phyloP scores from a whole-genome alignment of 1,140 invertebrate genomes.

The Cryptotermes secundus region DNA sequence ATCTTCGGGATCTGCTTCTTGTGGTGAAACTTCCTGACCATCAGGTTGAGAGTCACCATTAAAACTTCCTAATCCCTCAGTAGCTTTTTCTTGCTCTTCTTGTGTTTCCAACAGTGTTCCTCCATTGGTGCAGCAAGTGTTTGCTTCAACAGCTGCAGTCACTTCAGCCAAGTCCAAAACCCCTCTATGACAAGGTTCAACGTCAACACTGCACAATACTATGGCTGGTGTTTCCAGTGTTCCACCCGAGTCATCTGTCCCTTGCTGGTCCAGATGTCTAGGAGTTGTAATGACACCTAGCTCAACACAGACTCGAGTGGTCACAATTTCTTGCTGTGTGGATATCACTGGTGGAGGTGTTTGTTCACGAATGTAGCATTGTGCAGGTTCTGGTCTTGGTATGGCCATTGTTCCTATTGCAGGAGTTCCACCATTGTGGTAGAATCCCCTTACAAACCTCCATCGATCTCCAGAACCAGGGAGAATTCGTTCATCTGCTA shows the following conservation, averaged over 20 bases:
- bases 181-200: constrained; percentile 39
- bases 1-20: neutral
- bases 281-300: constrained; percentile 37
- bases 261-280: neutral
- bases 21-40: neutral
- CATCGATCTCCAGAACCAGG: neutral
- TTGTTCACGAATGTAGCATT: constrained; percentile 34
- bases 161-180: constrained; percentile 21
- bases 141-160: constrained; percentile 22
- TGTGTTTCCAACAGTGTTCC: neutral
- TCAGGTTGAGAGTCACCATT: neutral
- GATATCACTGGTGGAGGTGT: neutral
- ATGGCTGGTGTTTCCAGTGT: constrained; percentile 39
- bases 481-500: neutral
- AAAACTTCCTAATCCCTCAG: neutral
- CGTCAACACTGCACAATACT: constrained; percentile 44
- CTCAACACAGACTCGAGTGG: constrained; percentile 43
- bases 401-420: neutral
- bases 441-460: constrained; percentile 26
- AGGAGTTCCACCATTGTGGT: neutral
- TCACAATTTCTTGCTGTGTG: constrained; percentile 39
- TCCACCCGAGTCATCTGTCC: constrained; percentile 16
- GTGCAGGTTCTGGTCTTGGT: constrained; percentile 30
- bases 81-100: neutral
- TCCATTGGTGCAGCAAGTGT: neutral